Evolutionary conservation across 2,888 invertebrate genomes (phyloP).

Genomic region (Gerris lacustris): DNA sequence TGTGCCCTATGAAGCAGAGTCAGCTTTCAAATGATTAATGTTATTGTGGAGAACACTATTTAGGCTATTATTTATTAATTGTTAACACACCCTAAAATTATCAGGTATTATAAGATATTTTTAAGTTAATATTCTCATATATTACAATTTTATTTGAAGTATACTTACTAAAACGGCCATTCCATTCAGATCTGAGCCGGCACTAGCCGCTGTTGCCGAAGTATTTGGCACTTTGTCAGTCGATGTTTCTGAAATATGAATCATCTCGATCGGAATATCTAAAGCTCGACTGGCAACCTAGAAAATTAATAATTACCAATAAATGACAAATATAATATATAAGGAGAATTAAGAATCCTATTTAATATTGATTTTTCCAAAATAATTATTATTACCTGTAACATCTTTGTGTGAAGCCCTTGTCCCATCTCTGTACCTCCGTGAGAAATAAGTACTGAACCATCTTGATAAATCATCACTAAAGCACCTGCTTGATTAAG

Average conservation of each 20-base stretch:
- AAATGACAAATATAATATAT: background rate
- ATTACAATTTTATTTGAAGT: too few relatives aligned
- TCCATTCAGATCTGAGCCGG: slow-evolving; percentile 79
- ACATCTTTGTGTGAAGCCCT: slow-evolving; percentile 90
- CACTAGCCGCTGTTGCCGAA: slow-evolving; percentile 78
- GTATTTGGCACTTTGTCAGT: slow-evolving; percentile 89
- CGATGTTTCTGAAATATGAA: slow-evolving; percentile 69
- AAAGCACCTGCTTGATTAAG: slow-evolving; percentile 80
- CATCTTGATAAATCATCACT: slow-evolving; percentile 70
- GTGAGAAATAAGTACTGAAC: slow-evolving; percentile 76
- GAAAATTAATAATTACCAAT: slow-evolving; percentile 12
- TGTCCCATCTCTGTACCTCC: slow-evolving; percentile 98
- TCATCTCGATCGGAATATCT: slow-evolving; percentile 54
- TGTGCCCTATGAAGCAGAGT: too few relatives aligned
- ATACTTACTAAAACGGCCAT: slow-evolving; percentile 62
- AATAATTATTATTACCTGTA: slow-evolving; percentile 46
- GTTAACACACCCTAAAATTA: too few relatives aligned
- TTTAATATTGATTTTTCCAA: too few relatives aligned
- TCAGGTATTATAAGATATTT: too few relatives aligned
- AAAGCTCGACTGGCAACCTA: slow-evolving; percentile 62
- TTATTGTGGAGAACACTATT: too few relatives aligned
- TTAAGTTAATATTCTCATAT: too few relatives aligned
- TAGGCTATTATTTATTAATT: too few relatives aligned
- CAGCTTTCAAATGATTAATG: too few relatives aligned
- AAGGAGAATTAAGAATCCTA: too few relatives aligned